A percentile compares a stretch with the other conserved stretches of the same genome.
Conservation (phyloP, 2,888 invertebrate species). For the Phaedon cochleariae region DNA sequence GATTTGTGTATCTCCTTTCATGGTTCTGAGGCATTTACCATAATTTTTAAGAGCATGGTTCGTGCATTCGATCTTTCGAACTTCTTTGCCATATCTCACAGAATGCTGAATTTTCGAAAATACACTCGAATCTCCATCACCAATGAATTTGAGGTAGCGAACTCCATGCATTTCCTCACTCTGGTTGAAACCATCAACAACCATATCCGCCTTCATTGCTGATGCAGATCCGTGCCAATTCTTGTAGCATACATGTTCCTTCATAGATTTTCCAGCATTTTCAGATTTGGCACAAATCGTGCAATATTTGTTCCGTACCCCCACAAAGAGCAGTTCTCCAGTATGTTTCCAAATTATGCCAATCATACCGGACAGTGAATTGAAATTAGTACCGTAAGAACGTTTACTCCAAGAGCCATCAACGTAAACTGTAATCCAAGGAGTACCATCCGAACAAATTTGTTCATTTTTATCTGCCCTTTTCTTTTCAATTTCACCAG, state of each 20-base stretch:
- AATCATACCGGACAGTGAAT: slow-evolving; percentile 41
- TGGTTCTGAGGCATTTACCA: slow-evolving; percentile 30
- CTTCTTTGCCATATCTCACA: slow-evolving; percentile 38
- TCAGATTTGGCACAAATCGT: slow-evolving; percentile 33
- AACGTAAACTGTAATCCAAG: slow-evolving; percentile 41
- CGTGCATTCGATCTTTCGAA: slow-evolving; percentile 20
- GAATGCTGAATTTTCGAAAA: slow-evolving; percentile 26
- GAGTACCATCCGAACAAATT: slow-evolving; percentile 31
- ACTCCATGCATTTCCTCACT: slow-evolving; percentile 36
- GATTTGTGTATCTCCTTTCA: slow-evolving; percentile 36
- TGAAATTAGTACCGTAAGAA: slow-evolving; percentile 41
- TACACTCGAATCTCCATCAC: slow-evolving; percentile 40
- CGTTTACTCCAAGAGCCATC: slow-evolving; percentile 45
- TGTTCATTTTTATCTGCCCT: slow-evolving; percentile 24
- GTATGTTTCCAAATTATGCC: slow-evolving; percentile 38
- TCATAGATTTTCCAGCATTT: slow-evolving; percentile 8
- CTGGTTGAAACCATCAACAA: slow-evolving; percentile 37
- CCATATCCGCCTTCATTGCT: slow-evolving; percentile 41
- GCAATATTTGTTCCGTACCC: slow-evolving; percentile 43
- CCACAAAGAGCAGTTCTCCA: slow-evolving; percentile 35
- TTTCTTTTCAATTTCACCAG: slow-evolving; percentile 23
- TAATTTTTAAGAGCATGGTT: slow-evolving; percentile 27
- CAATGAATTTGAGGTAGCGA: slow-evolving; percentile 31
- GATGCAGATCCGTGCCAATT: slow-evolving; percentile 41
- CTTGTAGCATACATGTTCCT: slow-evolving; percentile 34